These are phyloP conservation scores for Amniataba percoides DNA, from an alignment of 2,797 vertebrate genomes.

Conservation along the genomic window DNA sequence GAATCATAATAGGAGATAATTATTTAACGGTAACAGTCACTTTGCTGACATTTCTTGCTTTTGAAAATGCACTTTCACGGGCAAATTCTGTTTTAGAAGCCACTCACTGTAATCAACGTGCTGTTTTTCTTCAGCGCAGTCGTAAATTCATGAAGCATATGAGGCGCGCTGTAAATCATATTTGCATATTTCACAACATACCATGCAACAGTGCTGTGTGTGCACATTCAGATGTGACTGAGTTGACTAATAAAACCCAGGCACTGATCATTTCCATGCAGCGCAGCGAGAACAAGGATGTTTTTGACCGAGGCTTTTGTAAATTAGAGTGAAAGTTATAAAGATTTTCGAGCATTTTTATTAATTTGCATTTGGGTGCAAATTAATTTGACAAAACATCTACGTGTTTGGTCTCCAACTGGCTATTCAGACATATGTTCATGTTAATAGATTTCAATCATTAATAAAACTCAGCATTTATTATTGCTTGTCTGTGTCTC, in stretches of 20 bases:
- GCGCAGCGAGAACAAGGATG: not conserved
- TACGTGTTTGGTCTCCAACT: not conserved
- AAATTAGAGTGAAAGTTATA: not conserved
- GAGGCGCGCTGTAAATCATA: constrained; percentile 17
- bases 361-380: too few relatives aligned
- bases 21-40: not conserved
- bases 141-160: not conserved
- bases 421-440: not conserved
- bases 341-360: too few relatives aligned
- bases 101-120: not conserved
- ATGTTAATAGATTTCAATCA: not conserved
- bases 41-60: not conserved
- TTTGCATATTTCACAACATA: constrained; percentile 12
- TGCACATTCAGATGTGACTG: constrained; percentile 23
- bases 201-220: constrained; percentile 23
- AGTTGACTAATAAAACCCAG: constrained; percentile 26
- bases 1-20: too few relatives aligned
- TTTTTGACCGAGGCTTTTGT: not conserved
- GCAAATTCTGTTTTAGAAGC: not conserved
- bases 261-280: not conserved
- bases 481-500: not conserved
- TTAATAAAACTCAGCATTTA: not conserved
- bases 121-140: not conserved
- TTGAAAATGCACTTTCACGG: not conserved
- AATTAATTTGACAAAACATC: too few relatives aligned